Evolutionary conservation across 2,113 vertebrate species (phyloP).

Genomic region (Zootoca vivipara): DNA sequence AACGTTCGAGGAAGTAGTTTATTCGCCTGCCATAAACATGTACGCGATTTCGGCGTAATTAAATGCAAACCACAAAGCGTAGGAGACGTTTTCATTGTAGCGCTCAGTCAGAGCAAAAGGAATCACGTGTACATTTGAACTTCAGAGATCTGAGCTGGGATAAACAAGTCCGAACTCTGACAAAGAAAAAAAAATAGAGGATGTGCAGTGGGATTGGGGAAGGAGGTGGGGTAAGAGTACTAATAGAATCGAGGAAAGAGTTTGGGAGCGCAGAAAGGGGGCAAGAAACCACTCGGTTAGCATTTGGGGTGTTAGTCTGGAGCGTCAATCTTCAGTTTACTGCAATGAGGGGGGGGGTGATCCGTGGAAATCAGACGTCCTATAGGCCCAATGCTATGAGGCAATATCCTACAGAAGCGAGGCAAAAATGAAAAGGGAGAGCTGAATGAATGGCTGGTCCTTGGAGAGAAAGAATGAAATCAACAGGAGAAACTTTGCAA

Average conservation of each 20-base stretch:
- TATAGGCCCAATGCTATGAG: background rate
- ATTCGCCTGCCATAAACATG: conserved; percentile 70
- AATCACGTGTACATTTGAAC: conserved; percentile 74
- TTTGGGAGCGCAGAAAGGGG: background rate
- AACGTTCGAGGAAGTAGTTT: conserved; percentile 65
- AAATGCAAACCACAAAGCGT: conserved; percentile 73
- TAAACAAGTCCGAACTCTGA: conserved; percentile 72
- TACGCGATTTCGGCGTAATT: conserved; percentile 67
- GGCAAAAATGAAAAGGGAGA: background rate
- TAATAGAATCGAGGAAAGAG: background rate
- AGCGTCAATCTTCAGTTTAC: no score
- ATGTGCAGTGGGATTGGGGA: conserved; percentile 42
- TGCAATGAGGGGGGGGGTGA: background rate
- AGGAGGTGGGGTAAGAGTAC: background rate
- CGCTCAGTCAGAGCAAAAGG: conserved; percentile 69
- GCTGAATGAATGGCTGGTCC: background rate
- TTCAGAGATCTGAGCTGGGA: conserved; percentile 66
- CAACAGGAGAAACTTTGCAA: background rate
- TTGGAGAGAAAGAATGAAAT: background rate
- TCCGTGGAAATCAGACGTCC: no score
- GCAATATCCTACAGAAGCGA: background rate
- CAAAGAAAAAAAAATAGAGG: conserved; percentile 38
- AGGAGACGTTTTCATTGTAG: conserved; percentile 73
- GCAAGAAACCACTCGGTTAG: background rate
- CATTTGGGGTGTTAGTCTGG: background rate